Evolutionary conservation across 2,888 invertebrate genomes (phyloP).

Genomic region (Athetis lepigone): DNA sequence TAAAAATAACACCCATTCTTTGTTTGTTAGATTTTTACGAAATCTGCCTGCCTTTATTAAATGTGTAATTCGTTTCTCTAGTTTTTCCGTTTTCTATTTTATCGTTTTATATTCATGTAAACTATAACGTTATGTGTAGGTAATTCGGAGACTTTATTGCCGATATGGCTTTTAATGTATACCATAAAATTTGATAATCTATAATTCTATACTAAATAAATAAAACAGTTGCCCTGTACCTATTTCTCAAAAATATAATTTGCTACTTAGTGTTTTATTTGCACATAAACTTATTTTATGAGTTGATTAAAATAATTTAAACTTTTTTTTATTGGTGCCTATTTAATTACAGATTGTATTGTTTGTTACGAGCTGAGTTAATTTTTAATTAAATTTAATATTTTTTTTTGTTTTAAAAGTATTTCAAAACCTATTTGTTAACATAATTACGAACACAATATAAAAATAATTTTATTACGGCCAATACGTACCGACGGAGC

Average conservation of each 20-base stretch:
- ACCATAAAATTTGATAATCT: conserved; percentile 60
- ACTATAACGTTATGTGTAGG: conserved; percentile 54
- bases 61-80: conserved; percentile 68
- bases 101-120: conserved; percentile 65
- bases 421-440: too few species aligned
- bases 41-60: conserved; percentile 81
- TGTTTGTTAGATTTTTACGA: conserved; percentile 88
- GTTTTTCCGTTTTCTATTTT: conserved; percentile 61
- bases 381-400: too few species aligned
- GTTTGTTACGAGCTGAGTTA: too few species aligned
- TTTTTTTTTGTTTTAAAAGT: too few species aligned
- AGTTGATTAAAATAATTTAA: conserved; percentile 2
- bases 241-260: conserved; percentile 14
- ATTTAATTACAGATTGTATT: too few species aligned
- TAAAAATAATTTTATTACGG: too few species aligned
- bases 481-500: too few species aligned
- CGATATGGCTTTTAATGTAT: conserved; percentile 64
- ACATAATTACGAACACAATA: too few species aligned
- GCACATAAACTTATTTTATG: conserved; percentile 23
- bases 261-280: conserved; percentile 32
- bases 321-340: too few species aligned
- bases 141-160: conserved; percentile 61
- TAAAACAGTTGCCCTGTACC: conserved; percentile 10
- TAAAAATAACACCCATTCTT: conserved; percentile 89
- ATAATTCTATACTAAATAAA: conserved; percentile 50